phyloP scores from a whole-genome alignment of 2,888 invertebrate species.

The Alviniconcha strummeri region DNA sequence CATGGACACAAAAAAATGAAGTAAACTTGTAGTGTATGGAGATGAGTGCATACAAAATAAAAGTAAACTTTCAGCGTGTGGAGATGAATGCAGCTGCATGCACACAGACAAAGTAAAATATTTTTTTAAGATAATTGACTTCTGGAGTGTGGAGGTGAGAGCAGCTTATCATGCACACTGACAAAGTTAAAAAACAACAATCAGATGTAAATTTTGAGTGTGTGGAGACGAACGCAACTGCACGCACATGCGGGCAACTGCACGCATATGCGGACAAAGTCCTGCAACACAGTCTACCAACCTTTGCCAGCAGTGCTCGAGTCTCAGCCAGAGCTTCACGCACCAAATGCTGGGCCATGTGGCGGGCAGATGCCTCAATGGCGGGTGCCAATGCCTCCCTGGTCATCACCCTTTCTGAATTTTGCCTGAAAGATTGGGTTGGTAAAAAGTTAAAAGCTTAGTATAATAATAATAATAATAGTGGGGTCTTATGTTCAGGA shows the following conservation, averaged over 20 bases:
- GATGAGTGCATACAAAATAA: no score
- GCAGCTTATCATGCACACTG: background rate
- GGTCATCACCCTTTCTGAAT: constrained; percentile 8
- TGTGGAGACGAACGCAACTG: background rate
- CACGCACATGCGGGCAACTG: background rate
- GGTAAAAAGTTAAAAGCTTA: no score
- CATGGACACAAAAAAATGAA: no score
- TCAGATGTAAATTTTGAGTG: background rate
- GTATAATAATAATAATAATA: no score
- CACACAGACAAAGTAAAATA: no score
- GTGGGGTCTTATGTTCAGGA: no score
- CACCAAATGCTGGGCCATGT: background rate
- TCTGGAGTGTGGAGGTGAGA: background rate
- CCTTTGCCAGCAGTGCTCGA: background rate
- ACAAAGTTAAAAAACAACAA: background rate
- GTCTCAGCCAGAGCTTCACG: background rate
- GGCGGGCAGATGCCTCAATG: background rate
- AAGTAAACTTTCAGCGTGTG: no score
- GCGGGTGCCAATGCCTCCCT: background rate
- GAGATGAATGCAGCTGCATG: no score
- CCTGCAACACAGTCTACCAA: background rate
- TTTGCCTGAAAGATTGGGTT: background rate
- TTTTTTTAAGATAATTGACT: no score
- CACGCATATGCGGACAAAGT: background rate
- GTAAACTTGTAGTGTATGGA: no score